Evolutionary conservation across 2,797 vertebrate genomes (phyloP), one percentile per base, ranked within the genome.

Genomic region (Aotus griseimembra): DNA sequence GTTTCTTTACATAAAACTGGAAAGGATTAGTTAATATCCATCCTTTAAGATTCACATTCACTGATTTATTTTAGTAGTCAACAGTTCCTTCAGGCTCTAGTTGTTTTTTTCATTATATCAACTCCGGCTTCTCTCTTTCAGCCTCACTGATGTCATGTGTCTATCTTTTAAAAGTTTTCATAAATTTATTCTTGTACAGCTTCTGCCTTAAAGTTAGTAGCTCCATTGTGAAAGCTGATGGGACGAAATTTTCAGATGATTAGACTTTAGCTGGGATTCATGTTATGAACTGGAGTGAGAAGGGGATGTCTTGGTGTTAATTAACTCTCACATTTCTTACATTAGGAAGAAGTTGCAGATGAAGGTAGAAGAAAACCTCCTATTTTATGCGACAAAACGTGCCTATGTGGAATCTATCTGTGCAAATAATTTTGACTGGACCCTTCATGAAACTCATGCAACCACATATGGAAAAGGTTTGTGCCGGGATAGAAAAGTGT

Each of bases 401-500:
- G 22, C 75, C 50, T 22, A 96, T 0, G 4, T 98, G 1, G 96
- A 99, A 0, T 95, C 96, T n/a, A 99, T 99, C 97, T 99, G 99
- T 91, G 9, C 0, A 46, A 88, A 98, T 82, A 99, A 99, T 97
- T 99, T 99, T 75, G 99, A 99, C 98, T 99, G 99, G 99, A 98
- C 98, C 96, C 96, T 98, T 87, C 99, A 99, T 84, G 99, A 99
- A 26, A 98, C 70, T 57, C 98, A 98, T 36, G 99, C 99, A 48
- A 99, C 95, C 0, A 98, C 86, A 90, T 99, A 98, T 4, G 99
- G 99, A 87, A 98, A 98, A 98, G 99, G 99, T 99, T 97, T 0
- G 98, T 98, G 89, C 64, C 75, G n/a, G 52, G 44, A 52, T 12
- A 22, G 72, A 48, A 80, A 36, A 26, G 12, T 22, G 39, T 22